These are phyloP conservation scores for Apamea sordens DNA, from an alignment of 2,888 invertebrate genomes.

Conservation along the genomic window DNA sequence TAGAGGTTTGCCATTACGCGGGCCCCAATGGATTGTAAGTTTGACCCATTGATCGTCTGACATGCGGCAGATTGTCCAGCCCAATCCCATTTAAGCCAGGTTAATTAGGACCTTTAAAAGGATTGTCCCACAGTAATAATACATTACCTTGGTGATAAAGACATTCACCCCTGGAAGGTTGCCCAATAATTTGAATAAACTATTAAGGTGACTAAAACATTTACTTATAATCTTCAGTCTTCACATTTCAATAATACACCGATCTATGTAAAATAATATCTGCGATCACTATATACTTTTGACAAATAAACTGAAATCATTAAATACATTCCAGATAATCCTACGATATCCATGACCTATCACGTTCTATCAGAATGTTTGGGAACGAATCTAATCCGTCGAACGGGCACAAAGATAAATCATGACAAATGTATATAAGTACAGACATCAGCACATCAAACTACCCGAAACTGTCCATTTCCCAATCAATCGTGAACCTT, in stretches of 20 bases:
- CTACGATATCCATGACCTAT: conserved; percentile 32
- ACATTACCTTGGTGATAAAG: neutral
- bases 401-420: conserved; percentile 1
- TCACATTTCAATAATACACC: neutral
- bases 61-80: too few relatives aligned
- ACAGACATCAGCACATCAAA: too few relatives aligned
- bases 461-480: too few relatives aligned
- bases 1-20: conserved; percentile 16
- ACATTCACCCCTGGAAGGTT: neutral
- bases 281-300: neutral
- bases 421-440: neutral
- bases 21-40: neutral
- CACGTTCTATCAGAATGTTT: conserved; percentile 35
- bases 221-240: too few relatives aligned
- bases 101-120: neutral
- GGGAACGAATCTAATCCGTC: conserved; percentile 19
- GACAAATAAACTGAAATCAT: conserved; percentile 16
- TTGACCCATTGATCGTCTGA: neutral
- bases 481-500: too few relatives aligned
- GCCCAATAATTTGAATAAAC: neutral
- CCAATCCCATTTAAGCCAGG: neutral
- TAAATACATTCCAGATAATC: conserved; percentile 1
- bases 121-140: neutral
- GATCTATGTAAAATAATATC: neutral
- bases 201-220: too few relatives aligned